phyloP scores from a whole-genome alignment of 92 coral and sea anemone genomes.

The Bergia sp. region DNA sequence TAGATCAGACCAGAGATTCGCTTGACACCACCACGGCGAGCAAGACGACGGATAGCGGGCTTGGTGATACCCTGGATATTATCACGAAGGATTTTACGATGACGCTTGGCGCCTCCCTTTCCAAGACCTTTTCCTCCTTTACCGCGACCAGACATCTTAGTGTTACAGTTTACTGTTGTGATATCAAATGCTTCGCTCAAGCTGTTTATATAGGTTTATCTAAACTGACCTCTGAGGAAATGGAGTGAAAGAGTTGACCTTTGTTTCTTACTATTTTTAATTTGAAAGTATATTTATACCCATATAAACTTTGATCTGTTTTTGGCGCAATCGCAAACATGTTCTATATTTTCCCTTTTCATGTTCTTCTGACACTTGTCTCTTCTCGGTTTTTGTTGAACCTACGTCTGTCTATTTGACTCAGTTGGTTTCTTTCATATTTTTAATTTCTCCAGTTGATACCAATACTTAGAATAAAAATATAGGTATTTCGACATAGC shows the following conservation, averaged over 20 bases:
- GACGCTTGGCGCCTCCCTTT: conserved; percentile 94
- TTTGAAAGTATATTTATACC: not conserved
- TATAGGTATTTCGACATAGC: not conserved
- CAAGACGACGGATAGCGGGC: conserved; percentile 82
- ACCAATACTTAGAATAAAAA: not conserved
- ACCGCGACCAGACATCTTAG: conserved; percentile 83
- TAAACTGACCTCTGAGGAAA: not conserved
- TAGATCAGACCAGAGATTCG: conserved; percentile 71
- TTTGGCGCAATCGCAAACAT: not conserved
- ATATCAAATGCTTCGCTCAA: not conserved
- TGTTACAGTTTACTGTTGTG: conserved; percentile 43
- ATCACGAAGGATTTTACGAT: conserved; percentile 87
- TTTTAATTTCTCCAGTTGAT: not conserved
- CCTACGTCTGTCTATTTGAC: not conserved
- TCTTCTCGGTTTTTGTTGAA: too few species aligned
- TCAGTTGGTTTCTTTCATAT: not conserved
- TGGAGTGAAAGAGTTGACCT: not conserved
- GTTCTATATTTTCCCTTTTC: too few species aligned
- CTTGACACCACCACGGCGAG: conserved; percentile 88
- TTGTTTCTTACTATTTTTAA: not conserved
- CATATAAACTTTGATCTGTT: not conserved
- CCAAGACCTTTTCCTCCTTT: conserved; percentile 91
- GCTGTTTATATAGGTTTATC: not conserved
- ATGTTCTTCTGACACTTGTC: not conserved
- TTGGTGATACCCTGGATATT: conserved; percentile 83